Base-by-base conservation (phyloP, 2,797 vertebrate genomes). In the Lindbergichthys nudifrons region DNA sequence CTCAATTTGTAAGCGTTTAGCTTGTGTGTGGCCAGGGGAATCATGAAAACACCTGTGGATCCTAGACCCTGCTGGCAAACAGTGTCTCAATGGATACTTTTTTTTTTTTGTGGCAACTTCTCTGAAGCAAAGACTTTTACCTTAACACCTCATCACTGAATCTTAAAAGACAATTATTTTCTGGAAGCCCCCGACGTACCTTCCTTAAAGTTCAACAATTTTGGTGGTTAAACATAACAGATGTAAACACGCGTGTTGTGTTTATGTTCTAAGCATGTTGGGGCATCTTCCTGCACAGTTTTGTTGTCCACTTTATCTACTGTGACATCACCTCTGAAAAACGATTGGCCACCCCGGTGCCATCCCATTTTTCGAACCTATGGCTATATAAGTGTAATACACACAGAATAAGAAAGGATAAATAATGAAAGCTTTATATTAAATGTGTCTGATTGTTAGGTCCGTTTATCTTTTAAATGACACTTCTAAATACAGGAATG, bases 31-130 rank as follows among this genome's bases (percentile, higher is more conserved):
- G 16, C 46, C 23, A 1, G 14, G 52, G 39, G 5, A 53, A 47
- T 50, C 0, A 4, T 41, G n/a, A 66, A 73, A 67, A 65, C 68
- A 82, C 47, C 69, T 76, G 75, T 65, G 47, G 42, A 48, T 67
- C 45, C 36, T 23, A 30, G 50, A 48, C 46, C 6, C 47, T 48
- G 12, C 19, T 50, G 30, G 26, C 23, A 58, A 51, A 30, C 18
- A 16, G n/a, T 39, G 3, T 42, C 46, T 45, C 5, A 50, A 30
- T 42, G 42, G 18, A 11, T 14, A 10, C 0, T 0, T 45, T 61
- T 65, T 46, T 32, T 9, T 9, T 36, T 45, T 64, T 2, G 16
- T 11, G 9, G 12, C 11, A 42, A 12, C 32, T 16, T 39, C 39
- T 21, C 32, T 50, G 2, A 57, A 12, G 18, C 36, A n/a, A 46